A percentile compares a stretch with the other conserved stretches of the same genome.
Conservation (phyloP, 2,888 invertebrate species). For the Stictocephala bisonia region DNA sequence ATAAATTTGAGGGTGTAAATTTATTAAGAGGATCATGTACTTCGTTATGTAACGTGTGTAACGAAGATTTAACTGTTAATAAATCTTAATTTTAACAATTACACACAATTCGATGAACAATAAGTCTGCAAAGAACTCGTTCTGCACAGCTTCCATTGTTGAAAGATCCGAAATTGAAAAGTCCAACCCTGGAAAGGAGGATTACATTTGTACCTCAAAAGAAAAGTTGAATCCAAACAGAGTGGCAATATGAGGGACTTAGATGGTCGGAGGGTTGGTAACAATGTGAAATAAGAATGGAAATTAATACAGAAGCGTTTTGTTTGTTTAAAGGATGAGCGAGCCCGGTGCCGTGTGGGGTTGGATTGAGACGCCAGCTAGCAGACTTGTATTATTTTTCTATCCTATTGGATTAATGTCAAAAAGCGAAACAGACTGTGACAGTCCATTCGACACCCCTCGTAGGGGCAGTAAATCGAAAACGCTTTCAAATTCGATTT, state of each 20-base stretch:
- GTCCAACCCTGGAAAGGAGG: constrained; percentile 7
- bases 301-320: constrained; percentile 47
- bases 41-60: no score
- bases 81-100: no score
- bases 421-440: constrained; percentile 37
- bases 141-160: background rate
- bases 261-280: background rate
- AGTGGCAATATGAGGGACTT: constrained; percentile 30
- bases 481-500: constrained; percentile 51
- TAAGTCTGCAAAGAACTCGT: no score
- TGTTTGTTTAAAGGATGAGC: constrained; percentile 49
- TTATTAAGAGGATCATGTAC: no score
- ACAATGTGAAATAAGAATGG: constrained; percentile 41
- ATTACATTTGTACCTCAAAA: constrained; percentile 2
- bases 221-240: constrained; percentile 40
- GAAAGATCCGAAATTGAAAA: constrained; percentile 19
- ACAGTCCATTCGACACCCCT: constrained; percentile 40
- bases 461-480: constrained; percentile 45
- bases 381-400: constrained; percentile 55
- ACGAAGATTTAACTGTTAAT: no score
- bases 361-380: constrained; percentile 50
- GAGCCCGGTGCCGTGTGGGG: background rate
- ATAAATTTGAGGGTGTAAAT: no score
- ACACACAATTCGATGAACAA: no score
- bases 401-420: constrained; percentile 55